phyloP scores from a whole-genome alignment of 2,888 invertebrate genomes.

The Adelphocoris suturalis region DNA sequence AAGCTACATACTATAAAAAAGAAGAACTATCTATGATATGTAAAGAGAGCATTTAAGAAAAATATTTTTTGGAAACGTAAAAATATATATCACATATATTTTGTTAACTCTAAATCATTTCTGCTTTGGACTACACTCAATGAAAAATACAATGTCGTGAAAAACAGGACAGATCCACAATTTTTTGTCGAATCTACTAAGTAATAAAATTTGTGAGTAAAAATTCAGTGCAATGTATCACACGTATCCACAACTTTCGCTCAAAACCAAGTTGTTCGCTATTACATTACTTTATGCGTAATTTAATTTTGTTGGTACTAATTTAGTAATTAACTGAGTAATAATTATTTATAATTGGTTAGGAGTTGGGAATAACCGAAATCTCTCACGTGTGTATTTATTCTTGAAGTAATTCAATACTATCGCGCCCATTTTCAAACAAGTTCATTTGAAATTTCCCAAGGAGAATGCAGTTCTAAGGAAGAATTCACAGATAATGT shows the following conservation, averaged over 20 bases:
- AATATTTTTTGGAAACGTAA: slow-evolving; percentile 70
- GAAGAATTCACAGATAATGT: too few species aligned
- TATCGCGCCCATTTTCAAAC: too few species aligned
- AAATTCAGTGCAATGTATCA: slow-evolving; percentile 42
- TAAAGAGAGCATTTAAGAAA: slow-evolving; percentile 66
- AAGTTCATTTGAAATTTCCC: too few species aligned
- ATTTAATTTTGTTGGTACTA: too few species aligned
- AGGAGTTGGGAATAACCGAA: too few species aligned
- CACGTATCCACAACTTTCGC: slow-evolving; percentile 48
- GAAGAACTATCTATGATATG: slow-evolving; percentile 63
- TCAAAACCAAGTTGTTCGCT: too few species aligned
- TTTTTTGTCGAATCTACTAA: slow-evolving; percentile 25
- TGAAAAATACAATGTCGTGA: slow-evolving; percentile 53
- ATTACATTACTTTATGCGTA: too few species aligned
- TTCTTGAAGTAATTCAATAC: too few species aligned
- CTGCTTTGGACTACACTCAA: slow-evolving; percentile 40
- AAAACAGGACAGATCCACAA: slow-evolving; percentile 34
- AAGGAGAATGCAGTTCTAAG: too few species aligned
- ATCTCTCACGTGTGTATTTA: too few species aligned
- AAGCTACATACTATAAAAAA: slow-evolving; percentile 47
- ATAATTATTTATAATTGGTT: too few species aligned
- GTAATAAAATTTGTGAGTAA: neutral
- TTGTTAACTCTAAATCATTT: slow-evolving; percentile 62
- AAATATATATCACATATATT: slow-evolving; percentile 71
- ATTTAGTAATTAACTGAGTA: too few species aligned